These are phyloP conservation scores for Cotesia chilonis DNA, from an alignment of 1,140 invertebrate genomes.

Conservation along the genomic window DNA sequence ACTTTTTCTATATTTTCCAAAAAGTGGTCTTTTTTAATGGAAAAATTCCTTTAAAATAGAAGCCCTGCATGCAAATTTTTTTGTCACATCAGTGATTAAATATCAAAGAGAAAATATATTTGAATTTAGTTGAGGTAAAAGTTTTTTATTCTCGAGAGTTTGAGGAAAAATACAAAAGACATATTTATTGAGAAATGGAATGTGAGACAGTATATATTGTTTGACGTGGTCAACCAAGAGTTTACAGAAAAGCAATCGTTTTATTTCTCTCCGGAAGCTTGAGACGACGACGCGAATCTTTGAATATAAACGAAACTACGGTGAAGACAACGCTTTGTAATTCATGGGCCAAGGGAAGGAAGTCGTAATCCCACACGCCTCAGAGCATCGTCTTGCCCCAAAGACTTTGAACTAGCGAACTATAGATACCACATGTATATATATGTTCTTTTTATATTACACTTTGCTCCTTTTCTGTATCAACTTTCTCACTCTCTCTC, in stretches of 20 bases:
- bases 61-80: too few relatives aligned
- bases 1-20: too few relatives aligned
- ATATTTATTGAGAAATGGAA: background rate
- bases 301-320: constrained; percentile 51
- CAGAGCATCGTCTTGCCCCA: constrained; percentile 36
- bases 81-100: too few relatives aligned
- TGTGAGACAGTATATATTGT: background rate
- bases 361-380: constrained; percentile 44
- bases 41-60: too few relatives aligned
- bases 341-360: constrained; percentile 49
- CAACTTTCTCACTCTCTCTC: background rate
- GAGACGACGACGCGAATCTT: constrained; percentile 44
- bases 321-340: constrained; percentile 45
- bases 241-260: constrained; percentile 10
- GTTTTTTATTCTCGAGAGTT: too few relatives aligned
- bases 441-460: constrained; percentile 5
- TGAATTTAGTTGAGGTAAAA: too few relatives aligned
- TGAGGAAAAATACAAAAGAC: constrained; percentile 1
- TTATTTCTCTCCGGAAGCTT: constrained; percentile 27
- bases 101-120: too few relatives aligned
- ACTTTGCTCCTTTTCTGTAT: background rate
- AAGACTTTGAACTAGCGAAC: constrained; percentile 25
- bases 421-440: background rate
- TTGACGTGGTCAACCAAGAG: constrained; percentile 16
- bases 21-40: too few relatives aligned